Evolutionary conservation across 2,113 vertebrate species (phyloP).

Genomic region (Sinocyclocheilus grahami): DNA sequence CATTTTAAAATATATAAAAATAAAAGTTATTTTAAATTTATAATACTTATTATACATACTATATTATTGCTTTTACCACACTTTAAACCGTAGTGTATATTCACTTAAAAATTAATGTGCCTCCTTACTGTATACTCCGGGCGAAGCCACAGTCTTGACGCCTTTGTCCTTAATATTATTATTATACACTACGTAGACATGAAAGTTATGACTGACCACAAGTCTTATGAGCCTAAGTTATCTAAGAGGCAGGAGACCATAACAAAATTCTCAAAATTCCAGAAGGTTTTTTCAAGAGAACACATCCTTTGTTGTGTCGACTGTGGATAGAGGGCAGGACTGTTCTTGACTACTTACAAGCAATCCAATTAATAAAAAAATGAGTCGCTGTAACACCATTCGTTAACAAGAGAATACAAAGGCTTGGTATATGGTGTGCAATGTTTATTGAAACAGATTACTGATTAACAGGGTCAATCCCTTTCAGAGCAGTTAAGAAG

Average conservation of each 20-base stretch:
- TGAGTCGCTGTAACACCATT: neutral
- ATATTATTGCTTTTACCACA: neutral
- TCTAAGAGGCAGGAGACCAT: conserved; percentile 63
- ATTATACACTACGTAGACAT: neutral
- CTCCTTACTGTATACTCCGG: neutral
- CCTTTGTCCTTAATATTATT: neutral
- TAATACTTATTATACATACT: neutral
- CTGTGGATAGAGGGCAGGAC: conserved; percentile 25
- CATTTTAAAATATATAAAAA: too few species aligned
- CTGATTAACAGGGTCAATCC: conserved; percentile 45
- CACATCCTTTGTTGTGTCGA: conserved; percentile 38
- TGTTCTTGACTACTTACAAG: conserved; percentile 7
- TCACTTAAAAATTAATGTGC: neutral
- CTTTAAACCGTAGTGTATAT: too few species aligned
- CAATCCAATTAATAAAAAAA: conserved; percentile 8
- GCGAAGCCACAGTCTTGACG: neutral
- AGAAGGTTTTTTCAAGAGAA: conserved; percentile 35
- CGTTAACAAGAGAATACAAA: neutral
- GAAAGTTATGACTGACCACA: conserved; percentile 30
- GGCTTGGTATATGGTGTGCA: conserved; percentile 31
- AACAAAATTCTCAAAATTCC: conserved; percentile 43
- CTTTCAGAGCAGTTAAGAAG: conserved; percentile 28
- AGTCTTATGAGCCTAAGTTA: conserved; percentile 34
- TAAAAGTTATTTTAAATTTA: neutral
- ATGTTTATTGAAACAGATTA: conserved; percentile 58